These are phyloP conservation scores for Perizoma flavofasciatum DNA, from an alignment of 2,888 invertebrate genomes.

Conservation along the genomic window DNA sequence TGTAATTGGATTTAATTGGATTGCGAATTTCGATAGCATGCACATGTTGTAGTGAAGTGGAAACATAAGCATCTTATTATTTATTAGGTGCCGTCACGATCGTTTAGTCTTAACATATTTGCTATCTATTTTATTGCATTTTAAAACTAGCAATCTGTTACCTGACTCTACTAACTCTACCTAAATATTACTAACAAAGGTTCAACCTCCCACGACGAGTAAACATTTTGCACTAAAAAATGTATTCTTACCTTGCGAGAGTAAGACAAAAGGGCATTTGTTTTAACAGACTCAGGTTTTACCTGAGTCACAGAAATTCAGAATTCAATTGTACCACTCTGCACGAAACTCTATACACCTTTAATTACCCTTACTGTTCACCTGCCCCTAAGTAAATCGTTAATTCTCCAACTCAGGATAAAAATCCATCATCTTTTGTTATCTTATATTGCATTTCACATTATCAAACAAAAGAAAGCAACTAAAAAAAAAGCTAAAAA, in stretches of 20 bases:
- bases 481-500: conserved; percentile 56
- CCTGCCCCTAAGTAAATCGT: conserved; percentile 58
- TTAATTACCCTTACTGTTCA: conserved; percentile 57
- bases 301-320: conserved; percentile 40
- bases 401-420: conserved; percentile 54
- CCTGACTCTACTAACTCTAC: conserved; percentile 32
- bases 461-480: conserved; percentile 45
- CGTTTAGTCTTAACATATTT: conserved; percentile 41
- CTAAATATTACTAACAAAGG: conserved; percentile 34
- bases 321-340: conserved; percentile 49
- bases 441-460: conserved; percentile 44
- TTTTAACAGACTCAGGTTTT: conserved; percentile 63
- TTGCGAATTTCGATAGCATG: background rate
- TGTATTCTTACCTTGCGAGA: conserved; percentile 41
- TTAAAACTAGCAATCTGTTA: conserved; percentile 67
- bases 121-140: background rate
- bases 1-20: too few relatives aligned
- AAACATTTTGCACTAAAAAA: conserved; percentile 43
- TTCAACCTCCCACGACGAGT: conserved; percentile 64
- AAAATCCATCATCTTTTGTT: conserved; percentile 51
- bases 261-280: conserved; percentile 60
- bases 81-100: conserved; percentile 67
- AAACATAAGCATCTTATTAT: conserved; percentile 25
- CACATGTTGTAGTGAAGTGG: background rate
- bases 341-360: conserved; percentile 41